Base-by-base conservation (phyloP, 2,113 vertebrate genomes). In the Eretmochelys imbricata region DNA sequence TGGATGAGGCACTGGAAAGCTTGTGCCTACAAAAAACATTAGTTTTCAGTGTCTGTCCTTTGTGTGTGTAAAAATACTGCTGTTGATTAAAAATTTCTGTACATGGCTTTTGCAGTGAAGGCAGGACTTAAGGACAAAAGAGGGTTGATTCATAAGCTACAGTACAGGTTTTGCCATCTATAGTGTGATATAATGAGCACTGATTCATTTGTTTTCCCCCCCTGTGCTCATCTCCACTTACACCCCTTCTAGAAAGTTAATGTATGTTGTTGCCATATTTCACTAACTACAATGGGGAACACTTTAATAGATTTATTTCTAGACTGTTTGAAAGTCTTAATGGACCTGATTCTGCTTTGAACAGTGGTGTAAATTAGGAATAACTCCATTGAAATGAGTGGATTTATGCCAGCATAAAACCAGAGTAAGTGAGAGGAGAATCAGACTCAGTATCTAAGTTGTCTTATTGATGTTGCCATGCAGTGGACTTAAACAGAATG, bases 1-100 rank as follows among this genome's bases (percentile, higher is more conserved):
- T 87, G 87, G 94, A 22, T 78, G 95, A 96, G 80, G 51, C 62
- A 91, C 84, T 49, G 89, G 81, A 95, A 96, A 89, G 85, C 89
- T 55, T 46, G n/a, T 22, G 93, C 51, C 85, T 85, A 0, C 31
- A 17, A 57, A 55, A 93, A 93, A 83, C 53, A 57, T 80, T 27
- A 38, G 85, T 35, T 87, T 85, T 79, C 72, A 38, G 82, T 79
- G 6, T 49, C 29, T 53, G 75, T 1, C 0, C 22, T 65, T 1
- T 29, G 16, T 57, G 2, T 16, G 3, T 86, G 6, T 82, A 3
- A 35, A 59, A 93, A 84, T 27, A 11, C 49, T 85, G 48, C 62
- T 38, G 38, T 90, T 91, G 35, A 9, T 29, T 69, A 38, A 31
- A 59, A 20, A 89, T 91, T 89, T 87, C 78, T 80, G 42, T 62